phyloP scores from a whole-genome alignment of 2,888 invertebrate species.

The Acanthococcus lagerstroemiae region DNA sequence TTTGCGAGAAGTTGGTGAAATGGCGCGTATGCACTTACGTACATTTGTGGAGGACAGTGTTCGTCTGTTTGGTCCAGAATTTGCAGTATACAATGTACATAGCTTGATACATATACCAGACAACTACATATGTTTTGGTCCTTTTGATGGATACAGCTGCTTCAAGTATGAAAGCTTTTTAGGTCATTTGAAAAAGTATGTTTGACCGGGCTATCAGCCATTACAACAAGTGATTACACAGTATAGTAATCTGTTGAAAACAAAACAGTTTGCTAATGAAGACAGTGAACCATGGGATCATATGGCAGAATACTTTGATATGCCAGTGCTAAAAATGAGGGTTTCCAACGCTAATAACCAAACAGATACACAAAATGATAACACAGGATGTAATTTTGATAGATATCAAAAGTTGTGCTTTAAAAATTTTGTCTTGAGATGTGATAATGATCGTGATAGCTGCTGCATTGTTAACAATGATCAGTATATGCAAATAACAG shows the following conservation, averaged over 20 bases:
- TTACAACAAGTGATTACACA: background rate
- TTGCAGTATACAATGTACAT: background rate
- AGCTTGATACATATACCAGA: constrained; percentile 2
- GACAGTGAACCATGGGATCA: too few relatives aligned
- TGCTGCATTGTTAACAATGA: too few relatives aligned
- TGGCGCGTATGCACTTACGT: background rate
- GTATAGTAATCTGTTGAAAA: background rate
- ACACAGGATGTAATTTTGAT: too few relatives aligned
- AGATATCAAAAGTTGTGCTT: too few relatives aligned
- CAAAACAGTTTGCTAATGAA: background rate
- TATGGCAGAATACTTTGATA: too few relatives aligned
- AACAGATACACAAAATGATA: too few relatives aligned
- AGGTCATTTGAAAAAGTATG: background rate
- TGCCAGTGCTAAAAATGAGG: too few relatives aligned
- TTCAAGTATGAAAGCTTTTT: constrained; percentile 15
- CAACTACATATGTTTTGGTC: background rate
- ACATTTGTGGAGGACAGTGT: background rate
- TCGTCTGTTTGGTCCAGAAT: background rate
- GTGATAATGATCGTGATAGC: too few relatives aligned
- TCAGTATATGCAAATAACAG: too few relatives aligned
- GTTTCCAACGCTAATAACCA: too few relatives aligned
- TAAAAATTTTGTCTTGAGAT: too few relatives aligned
- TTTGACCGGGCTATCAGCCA: background rate
- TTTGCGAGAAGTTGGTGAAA: background rate
- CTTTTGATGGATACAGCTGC: background rate